These are phyloP conservation scores for Tokudaia muenninki DNA, from an alignment of 2,797 vertebrate genomes.

Conservation along the genomic window DNA sequence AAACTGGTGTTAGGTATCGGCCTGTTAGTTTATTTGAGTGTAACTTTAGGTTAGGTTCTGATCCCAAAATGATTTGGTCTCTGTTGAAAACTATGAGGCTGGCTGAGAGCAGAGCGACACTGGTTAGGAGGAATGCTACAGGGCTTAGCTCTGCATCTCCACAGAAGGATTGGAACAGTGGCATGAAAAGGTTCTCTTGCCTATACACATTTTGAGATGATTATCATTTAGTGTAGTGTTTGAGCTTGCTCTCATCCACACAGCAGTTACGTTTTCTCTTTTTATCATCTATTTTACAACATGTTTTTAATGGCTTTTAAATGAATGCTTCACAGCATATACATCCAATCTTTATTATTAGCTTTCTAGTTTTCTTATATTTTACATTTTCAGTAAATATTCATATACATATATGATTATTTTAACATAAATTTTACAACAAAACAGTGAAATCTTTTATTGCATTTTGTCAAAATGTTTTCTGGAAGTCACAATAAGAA, in stretches of 20 bases:
- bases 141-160: neutral
- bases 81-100: neutral
- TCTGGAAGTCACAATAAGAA: neutral
- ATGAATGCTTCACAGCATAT: neutral
- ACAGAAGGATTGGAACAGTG: neutral
- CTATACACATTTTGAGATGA: neutral
- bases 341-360: neutral
- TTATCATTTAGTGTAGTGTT: neutral
- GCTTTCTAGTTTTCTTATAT: neutral
- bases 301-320: neutral
- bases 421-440: constrained; percentile 33
- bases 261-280: constrained; percentile 6
- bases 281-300: neutral
- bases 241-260: neutral
- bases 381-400: neutral
- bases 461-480: constrained; percentile 18
- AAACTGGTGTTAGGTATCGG: neutral
- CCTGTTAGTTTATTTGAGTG: neutral
- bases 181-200: neutral
- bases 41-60: neutral
- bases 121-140: neutral
- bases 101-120: neutral
- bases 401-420: neutral
- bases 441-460: neutral
- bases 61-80: neutral